Conservation (phyloP, 2,797 vertebrate genomes). For the Ptychobarbus kaznakovi region DNA sequence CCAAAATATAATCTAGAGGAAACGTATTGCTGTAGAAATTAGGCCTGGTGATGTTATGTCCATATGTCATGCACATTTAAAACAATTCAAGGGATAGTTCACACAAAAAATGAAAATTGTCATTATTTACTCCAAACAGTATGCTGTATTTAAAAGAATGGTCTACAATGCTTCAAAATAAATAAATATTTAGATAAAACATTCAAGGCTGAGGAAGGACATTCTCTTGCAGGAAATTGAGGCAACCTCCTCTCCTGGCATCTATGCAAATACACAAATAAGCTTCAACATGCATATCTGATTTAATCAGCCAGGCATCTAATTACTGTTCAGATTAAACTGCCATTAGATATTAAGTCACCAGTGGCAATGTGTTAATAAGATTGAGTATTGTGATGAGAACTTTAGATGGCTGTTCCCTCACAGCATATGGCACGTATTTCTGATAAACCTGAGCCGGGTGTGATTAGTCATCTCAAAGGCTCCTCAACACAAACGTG, state of each 20-base stretch:
- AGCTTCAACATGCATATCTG: constrained; percentile 71
- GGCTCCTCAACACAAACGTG: not conserved
- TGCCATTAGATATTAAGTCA: constrained; percentile 66
- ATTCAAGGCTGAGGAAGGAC: constrained; percentile 54
- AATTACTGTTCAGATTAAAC: constrained; percentile 74
- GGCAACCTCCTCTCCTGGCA: constrained; percentile 39
- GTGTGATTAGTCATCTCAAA: constrained; percentile 23
- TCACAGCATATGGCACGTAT: constrained; percentile 24
- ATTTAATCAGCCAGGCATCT: constrained; percentile 77
- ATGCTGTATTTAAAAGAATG: not conserved
- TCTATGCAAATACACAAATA: constrained; percentile 66
- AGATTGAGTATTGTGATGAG: constrained; percentile 45
- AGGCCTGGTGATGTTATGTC: constrained; percentile 20
- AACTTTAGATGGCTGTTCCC: constrained; percentile 33
- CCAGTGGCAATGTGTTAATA: constrained; percentile 53
- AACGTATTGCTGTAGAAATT: constrained; percentile 19
- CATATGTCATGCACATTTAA: not conserved
- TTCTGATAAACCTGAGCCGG: constrained; percentile 32
- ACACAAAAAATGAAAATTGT: not conserved
- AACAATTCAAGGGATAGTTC: constrained; percentile 1
- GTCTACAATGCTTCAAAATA: not conserved
- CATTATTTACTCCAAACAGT: not conserved
- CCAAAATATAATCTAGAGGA: constrained; percentile 25
- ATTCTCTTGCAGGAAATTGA: constrained; percentile 40
- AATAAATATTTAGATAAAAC: not conserved